Evolutionary conservation across 2,797 vertebrate genomes (phyloP).

Genomic region (Carcharodon carcharias): DNA sequence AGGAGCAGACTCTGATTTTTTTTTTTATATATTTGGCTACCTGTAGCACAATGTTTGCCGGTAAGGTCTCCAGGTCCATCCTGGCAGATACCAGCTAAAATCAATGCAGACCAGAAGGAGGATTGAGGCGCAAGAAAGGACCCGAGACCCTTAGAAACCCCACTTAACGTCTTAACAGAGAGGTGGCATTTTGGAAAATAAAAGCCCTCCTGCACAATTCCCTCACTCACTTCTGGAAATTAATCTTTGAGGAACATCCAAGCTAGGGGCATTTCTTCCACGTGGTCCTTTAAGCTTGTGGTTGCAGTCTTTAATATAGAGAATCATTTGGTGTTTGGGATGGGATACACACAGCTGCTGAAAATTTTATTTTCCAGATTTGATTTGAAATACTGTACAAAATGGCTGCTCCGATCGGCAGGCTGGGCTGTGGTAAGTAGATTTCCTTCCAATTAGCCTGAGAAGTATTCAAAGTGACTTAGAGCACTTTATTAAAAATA

Average conservation of each 20-base stretch:
- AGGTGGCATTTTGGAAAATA: background rate
- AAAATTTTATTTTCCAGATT: slow-evolving; percentile 27
- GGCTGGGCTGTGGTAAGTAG: background rate
- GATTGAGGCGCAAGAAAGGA: background rate
- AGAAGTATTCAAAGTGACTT: background rate
- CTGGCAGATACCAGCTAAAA: background rate
- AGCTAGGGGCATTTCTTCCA: background rate
- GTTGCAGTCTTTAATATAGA: background rate
- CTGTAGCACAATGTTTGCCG: background rate
- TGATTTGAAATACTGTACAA: slow-evolving; percentile 27
- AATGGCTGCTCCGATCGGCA: background rate
- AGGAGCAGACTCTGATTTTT: too few species aligned
- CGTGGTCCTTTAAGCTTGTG: background rate
- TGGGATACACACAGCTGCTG: slow-evolving; percentile 21
- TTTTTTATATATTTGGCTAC: background rate
- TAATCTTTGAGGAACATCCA: background rate
- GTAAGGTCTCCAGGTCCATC: background rate
- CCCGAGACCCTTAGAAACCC: background rate
- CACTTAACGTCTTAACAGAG: background rate
- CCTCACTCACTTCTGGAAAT: background rate
- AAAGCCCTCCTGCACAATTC: background rate
- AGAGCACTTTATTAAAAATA: background rate
- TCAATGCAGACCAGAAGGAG: background rate
- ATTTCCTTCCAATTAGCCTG: background rate
- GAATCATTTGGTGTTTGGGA: background rate